A percentile compares a stretch with the other conserved stretches of the same genome.
Evolutionary conservation across 2,888 invertebrate species (phyloP).

Genomic region (Volucella inanis): DNA sequence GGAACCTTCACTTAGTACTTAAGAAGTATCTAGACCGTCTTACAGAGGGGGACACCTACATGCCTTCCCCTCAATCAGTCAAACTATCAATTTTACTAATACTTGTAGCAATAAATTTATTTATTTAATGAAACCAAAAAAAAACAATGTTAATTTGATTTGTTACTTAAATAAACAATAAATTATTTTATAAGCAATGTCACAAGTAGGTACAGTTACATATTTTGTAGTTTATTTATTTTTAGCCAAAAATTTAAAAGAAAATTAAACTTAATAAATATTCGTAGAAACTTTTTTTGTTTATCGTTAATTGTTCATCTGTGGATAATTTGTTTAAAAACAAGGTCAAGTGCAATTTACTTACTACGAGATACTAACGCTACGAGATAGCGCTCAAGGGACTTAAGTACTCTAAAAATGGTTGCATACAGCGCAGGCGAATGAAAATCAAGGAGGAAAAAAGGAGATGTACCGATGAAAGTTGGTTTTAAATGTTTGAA

Average conservation of each 20-base stretch:
- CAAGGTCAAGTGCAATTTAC: background rate
- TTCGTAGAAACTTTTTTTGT: conserved; percentile 57
- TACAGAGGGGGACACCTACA: conserved; percentile 17
- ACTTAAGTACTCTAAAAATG: no score
- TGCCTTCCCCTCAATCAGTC: conserved; percentile 17
- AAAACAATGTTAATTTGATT: conserved; percentile 48
- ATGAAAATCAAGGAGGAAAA: no score
- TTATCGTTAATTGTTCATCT: conserved; percentile 12
- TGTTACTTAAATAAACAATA: conserved; percentile 35
- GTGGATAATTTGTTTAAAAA: background rate
- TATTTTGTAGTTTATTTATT: conserved; percentile 66
- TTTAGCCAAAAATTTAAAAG: conserved; percentile 36
- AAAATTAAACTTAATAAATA: conserved; percentile 51
- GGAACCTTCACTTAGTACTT: conserved; percentile 44
- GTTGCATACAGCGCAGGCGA: no score
- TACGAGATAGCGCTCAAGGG: no score
- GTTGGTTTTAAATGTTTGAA: no score
- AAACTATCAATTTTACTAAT: conserved; percentile 37
- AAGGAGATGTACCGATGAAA: no score
- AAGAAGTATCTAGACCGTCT: conserved; percentile 31
- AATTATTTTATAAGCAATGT: conserved; percentile 49
- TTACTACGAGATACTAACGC: no score
- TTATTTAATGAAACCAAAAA: conserved; percentile 64
- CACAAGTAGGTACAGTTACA: conserved; percentile 46
- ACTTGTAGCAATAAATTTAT: conserved; percentile 49